Percentiles rank a stretch among this genome's conserved stretches.
These are phyloP conservation scores for Saccostrea cuccullata DNA, from an alignment of 1,140 invertebrate species.

Conservation along the genomic window DNA sequence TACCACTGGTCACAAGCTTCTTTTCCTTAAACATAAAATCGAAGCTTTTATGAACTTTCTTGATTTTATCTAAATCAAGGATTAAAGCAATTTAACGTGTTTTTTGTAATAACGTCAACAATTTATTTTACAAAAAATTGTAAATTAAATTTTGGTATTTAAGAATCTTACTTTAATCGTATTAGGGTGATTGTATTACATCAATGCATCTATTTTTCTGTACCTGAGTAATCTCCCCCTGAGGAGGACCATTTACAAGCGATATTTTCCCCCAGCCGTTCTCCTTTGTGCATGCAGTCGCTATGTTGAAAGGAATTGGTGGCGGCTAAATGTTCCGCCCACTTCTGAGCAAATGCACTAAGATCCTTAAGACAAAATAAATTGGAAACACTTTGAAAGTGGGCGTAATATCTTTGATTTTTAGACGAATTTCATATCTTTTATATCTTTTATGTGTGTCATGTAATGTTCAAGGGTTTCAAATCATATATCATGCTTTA, in stretches of 20 bases:
- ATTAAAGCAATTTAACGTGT: too few relatives aligned
- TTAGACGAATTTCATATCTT: too few relatives aligned
- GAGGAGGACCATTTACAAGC: slow-evolving; percentile 71
- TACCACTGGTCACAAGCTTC: slow-evolving; percentile 92
- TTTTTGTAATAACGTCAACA: background rate
- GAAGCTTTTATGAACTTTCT: background rate
- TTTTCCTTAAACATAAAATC: slow-evolving; percentile 81
- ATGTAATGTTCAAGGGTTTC: too few relatives aligned
- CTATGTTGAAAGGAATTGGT: slow-evolving; percentile 87
- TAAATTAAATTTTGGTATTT: background rate
- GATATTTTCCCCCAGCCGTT: slow-evolving; percentile 75
- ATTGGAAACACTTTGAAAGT: background rate
- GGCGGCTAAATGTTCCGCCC: slow-evolving; percentile 90
- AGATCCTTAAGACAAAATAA: slow-evolving; percentile 59
- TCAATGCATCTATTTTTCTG: background rate
- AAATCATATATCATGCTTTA: too few relatives aligned
- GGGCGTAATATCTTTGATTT: background rate
- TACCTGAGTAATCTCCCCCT: slow-evolving; percentile 71
- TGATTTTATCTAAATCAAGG: too few relatives aligned
- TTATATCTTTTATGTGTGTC: too few relatives aligned
- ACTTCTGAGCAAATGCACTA: slow-evolving; percentile 82
- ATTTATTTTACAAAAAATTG: background rate
- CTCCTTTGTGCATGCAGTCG: slow-evolving; percentile 80
- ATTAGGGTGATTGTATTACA: background rate
- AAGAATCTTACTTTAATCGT: background rate